Evolutionary conservation across 2,113 vertebrate species (phyloP), one percentile per base, ranked within the genome.

Genomic region (Gulo gulo): DNA sequence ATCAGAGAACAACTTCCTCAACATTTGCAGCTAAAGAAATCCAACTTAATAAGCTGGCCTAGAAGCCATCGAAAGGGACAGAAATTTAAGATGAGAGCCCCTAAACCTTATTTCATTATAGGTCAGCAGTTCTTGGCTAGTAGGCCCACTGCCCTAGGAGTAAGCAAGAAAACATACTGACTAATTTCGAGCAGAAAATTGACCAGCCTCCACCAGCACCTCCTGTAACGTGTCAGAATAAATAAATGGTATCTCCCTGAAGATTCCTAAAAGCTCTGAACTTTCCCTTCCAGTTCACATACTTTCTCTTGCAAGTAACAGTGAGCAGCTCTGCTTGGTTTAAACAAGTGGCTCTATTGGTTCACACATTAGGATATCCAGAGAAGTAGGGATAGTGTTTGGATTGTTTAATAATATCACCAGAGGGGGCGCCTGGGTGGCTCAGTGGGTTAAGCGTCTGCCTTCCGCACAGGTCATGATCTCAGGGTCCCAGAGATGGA

Each of bases 301-400:
- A 57, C 74, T 91, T 82, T 73, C 57, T 92, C 82, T 79, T 65
- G 15, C 80, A 92, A 78, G n/a, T 47, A n/a, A 86, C 29, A 61
- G 69, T 84, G 85, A 47, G 39, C n/a, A 69, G 21, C 73, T 95
- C 50, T 69, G 34, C 82, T 31, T 61, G 15, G 16, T 90, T 94
- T 92, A 88, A 97, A 34, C 74, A 86, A 89, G 24, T 90, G 83
- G 57, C 67, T 82, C 82, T 90, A 65, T 83, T 93, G 45, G 59
- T 90, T 94, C 83, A 21, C 23, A 69, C 73, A 83, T 82, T 20
- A 83, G 20, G 79, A 91, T 83, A 76, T 74, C 76, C 82, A 95
- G 63, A 95, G 63, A 71, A 13, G 16, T 78, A 63, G 85, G 8
- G 10, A 78, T 15, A 89, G 3, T 74, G 71, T 84, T 94, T 65